phyloP scores from a whole-genome alignment of 2,113 vertebrate genomes.

The Menura novaehollandiae region DNA sequence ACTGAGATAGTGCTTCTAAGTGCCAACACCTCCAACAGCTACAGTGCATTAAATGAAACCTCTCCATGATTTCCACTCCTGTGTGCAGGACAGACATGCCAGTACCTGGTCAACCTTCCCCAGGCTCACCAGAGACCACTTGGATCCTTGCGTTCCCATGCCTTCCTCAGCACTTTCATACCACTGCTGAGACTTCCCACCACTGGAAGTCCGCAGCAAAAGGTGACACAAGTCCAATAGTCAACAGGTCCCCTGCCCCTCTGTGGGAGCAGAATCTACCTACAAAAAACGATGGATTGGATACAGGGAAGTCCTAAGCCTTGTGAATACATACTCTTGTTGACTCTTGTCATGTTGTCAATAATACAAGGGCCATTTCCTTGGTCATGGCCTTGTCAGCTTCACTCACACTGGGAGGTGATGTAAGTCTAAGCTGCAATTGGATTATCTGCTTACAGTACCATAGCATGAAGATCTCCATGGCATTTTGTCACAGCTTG shows the following conservation, averaged over 20 bases:
- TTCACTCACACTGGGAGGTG: background rate
- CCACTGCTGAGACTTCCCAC: background rate
- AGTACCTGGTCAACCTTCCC: background rate
- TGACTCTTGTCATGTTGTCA: background rate
- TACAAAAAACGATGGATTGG: background rate
- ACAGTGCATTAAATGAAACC: background rate
- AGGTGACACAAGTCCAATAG: background rate
- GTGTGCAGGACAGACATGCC: background rate
- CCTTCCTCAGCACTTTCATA: background rate
- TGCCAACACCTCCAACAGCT: background rate
- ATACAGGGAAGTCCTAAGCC: background rate
- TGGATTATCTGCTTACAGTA: background rate
- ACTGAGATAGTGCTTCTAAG: background rate
- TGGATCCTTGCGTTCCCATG: background rate
- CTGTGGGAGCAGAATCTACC: background rate
- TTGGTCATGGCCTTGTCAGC: background rate
- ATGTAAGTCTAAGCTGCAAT: background rate
- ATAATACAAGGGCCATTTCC: background rate
- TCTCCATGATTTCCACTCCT: background rate
- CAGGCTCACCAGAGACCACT: background rate
- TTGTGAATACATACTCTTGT: background rate
- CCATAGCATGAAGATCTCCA: background rate
- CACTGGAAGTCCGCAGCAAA: background rate
- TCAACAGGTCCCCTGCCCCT: background rate
- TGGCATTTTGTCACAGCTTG: background rate